A percentile compares a stretch with the other conserved stretches of the same genome.
Conservation (phyloP, 2,797 vertebrate species). For the Odontamblyopus lacepedii region DNA sequence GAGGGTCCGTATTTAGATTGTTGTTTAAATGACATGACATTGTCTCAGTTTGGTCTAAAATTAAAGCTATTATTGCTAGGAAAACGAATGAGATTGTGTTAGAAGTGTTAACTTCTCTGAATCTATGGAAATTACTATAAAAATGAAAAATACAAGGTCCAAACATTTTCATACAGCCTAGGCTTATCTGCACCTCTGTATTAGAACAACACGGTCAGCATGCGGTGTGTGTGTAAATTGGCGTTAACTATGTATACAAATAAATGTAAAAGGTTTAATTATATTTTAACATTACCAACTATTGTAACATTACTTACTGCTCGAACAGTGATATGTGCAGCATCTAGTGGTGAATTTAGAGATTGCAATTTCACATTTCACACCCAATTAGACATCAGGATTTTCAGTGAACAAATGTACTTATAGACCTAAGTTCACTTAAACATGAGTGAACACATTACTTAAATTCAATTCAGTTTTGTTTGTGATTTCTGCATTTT, state of each 20-base stretch:
- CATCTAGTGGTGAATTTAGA: slow-evolving; percentile 3
- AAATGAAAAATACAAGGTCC: no score
- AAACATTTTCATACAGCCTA: no score
- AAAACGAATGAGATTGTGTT: no score
- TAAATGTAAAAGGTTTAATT: no score
- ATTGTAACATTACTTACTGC: neutral
- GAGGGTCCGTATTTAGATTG: neutral
- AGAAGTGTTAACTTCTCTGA: no score
- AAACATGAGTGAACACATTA: neutral
- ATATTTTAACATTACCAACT: neutral
- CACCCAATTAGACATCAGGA: neutral
- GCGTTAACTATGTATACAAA: no score
- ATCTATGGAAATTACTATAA: no score
- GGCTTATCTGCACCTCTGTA: neutral
- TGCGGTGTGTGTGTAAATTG: no score
- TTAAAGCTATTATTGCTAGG: no score
- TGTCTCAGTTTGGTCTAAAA: neutral
- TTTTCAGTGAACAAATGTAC: neutral
- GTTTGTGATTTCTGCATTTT: neutral
- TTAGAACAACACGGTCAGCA: neutral
- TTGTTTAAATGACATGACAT: neutral
- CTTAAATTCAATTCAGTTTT: neutral
- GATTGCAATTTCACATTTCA: neutral
- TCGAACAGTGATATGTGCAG: neutral
- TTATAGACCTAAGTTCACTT: neutral